Percentiles rank a stretch among this genome's conserved stretches.
phyloP scores from a whole-genome alignment of 1,140 invertebrate species.

The Drosophila parvula region DNA sequence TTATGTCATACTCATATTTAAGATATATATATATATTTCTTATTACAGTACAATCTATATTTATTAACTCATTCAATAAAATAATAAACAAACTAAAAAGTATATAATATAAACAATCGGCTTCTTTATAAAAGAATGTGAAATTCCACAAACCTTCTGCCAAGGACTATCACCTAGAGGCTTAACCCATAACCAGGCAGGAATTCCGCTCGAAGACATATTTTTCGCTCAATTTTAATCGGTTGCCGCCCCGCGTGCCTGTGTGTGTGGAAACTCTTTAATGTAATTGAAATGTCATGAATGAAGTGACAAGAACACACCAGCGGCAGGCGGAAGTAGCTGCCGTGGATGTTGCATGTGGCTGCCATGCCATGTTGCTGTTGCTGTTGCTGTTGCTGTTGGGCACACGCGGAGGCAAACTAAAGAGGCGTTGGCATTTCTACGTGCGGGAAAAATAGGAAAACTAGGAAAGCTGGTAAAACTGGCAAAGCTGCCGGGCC shows the following conservation, averaged over 20 bases:
- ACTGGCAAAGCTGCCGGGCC: slow-evolving; percentile 6
- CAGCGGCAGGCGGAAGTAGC: slow-evolving; percentile 32
- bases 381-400: slow-evolving; percentile 31
- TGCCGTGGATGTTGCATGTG: slow-evolving; percentile 19
- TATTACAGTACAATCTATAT: too few relatives aligned
- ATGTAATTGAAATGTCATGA: slow-evolving; percentile 66
- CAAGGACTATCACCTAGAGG: too few relatives aligned
- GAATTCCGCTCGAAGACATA: slow-evolving; percentile 3
- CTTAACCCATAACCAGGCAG: background rate
- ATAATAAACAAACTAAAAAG: too few relatives aligned
- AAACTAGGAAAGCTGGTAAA: slow-evolving; percentile 23
- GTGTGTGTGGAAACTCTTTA: slow-evolving; percentile 26
- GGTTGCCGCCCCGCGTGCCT: background rate
- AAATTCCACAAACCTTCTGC: background rate
- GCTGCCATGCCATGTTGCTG: slow-evolving; percentile 24
- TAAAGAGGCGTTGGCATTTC: slow-evolving; percentile 28
- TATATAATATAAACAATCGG: background rate
- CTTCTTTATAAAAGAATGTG: background rate
- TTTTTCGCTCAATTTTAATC: slow-evolving; percentile 40
- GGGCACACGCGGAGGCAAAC: slow-evolving; percentile 34
- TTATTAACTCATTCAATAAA: too few relatives aligned
- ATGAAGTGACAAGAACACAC: slow-evolving; percentile 52
- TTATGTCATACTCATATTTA: too few relatives aligned
- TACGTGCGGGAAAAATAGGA: slow-evolving; percentile 8
- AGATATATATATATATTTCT: too few relatives aligned